phyloP scores from a whole-genome alignment of 2,797 vertebrate genomes.

The Eupleurogrammus muticus region DNA sequence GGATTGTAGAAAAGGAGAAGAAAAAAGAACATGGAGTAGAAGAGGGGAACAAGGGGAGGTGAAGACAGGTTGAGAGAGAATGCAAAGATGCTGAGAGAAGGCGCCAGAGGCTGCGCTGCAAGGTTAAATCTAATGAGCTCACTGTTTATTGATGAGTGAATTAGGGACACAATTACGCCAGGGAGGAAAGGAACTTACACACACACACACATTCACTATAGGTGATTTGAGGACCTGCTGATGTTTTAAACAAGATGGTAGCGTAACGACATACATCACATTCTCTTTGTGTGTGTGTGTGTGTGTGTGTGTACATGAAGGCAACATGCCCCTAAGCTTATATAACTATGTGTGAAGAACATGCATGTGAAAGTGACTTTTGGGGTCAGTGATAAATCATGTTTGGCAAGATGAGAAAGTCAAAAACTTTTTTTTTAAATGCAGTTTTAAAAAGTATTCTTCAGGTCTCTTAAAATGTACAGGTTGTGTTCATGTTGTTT shows the following conservation, averaged over 20 bases:
- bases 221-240: slow-evolving; percentile 46
- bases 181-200: slow-evolving; percentile 29
- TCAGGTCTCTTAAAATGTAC: too few species aligned
- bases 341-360: background rate
- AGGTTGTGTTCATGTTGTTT: too few species aligned
- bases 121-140: slow-evolving; percentile 64
- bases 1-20: background rate
- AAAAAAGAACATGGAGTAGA: slow-evolving; percentile 5
- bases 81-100: slow-evolving; percentile 45
- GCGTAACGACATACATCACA: slow-evolving; percentile 36
- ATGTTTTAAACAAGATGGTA: slow-evolving; percentile 46
- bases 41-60: slow-evolving; percentile 9
- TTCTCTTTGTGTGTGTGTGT: slow-evolving; percentile 29
- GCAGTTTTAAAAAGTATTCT: too few species aligned
- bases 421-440: too few species aligned
- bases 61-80: slow-evolving; percentile 26
- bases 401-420: too few species aligned
- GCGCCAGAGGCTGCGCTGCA: slow-evolving; percentile 56
- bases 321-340: background rate
- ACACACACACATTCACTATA: slow-evolving; percentile 1
- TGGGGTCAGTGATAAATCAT: too few species aligned
- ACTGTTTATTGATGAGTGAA: slow-evolving; percentile 51
- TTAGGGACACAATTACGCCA: slow-evolving; percentile 41
- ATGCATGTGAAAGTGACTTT: background rate
- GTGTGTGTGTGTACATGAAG: slow-evolving; percentile 16